phyloP scores from a whole-genome alignment of 2,888 invertebrate genomes.

The Allophyes oxyacanthae region DNA sequence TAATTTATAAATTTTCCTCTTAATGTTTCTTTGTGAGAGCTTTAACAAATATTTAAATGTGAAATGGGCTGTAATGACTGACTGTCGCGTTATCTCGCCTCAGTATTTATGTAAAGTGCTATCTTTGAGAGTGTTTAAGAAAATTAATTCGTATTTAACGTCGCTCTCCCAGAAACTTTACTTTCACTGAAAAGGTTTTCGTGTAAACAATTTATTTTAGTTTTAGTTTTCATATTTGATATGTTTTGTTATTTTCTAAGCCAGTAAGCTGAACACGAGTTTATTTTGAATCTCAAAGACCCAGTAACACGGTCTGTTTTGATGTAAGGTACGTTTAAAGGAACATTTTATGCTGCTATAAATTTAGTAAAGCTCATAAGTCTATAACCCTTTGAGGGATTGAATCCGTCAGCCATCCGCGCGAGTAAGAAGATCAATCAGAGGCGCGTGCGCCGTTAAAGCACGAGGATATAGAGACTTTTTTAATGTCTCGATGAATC shows the following conservation, averaged over 20 bases:
- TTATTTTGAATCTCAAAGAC: slow-evolving; percentile 8
- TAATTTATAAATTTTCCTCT: slow-evolving; percentile 17
- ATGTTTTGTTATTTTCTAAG: not conserved
- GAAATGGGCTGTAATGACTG: slow-evolving; percentile 24
- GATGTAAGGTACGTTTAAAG: slow-evolving; percentile 17
- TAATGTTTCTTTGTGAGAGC: slow-evolving; percentile 22
- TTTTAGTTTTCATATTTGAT: slow-evolving; percentile 11
- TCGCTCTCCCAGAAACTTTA: slow-evolving; percentile 16
- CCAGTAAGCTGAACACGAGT: slow-evolving; percentile 3
- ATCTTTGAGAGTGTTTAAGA: slow-evolving; percentile 20
- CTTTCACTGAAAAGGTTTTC: slow-evolving; percentile 26
- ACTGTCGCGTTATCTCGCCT: slow-evolving; percentile 29
- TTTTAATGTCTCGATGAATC: slow-evolving; percentile 20
- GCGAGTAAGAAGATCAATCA: slow-evolving; percentile 53
- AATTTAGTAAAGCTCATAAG: slow-evolving; percentile 55
- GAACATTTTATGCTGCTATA: slow-evolving; percentile 52
- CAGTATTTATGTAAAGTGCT: slow-evolving; percentile 35
- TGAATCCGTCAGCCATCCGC: slow-evolving; percentile 57
- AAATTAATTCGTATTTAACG: slow-evolving; percentile 31
- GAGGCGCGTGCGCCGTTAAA: slow-evolving; percentile 14
- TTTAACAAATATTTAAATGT: slow-evolving; percentile 29
- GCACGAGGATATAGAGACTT: slow-evolving; percentile 20
- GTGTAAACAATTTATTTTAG: slow-evolving; percentile 5
- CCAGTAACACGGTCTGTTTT: slow-evolving; percentile 30
- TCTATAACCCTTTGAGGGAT: slow-evolving; percentile 67